Percentiles rank a stretch among this genome's conserved stretches.
These are phyloP conservation scores for Ganaspis brasiliensis DNA, from an alignment of 2,888 invertebrate genomes.

Conservation along the genomic window DNA sequence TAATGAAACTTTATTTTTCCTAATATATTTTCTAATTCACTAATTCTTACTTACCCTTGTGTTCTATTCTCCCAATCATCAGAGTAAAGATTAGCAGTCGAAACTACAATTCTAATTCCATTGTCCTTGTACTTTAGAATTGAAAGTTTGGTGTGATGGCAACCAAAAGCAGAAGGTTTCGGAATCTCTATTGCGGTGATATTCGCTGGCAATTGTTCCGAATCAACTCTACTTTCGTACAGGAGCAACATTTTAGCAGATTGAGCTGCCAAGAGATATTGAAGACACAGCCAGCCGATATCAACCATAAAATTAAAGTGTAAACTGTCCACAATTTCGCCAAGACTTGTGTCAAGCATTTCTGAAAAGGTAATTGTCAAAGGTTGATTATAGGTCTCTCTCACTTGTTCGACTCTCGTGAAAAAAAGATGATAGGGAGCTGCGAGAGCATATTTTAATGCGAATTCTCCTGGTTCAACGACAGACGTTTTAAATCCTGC, in stretches of 20 bases:
- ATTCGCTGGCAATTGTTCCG: constrained; percentile 63
- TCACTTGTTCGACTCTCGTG: constrained; percentile 86
- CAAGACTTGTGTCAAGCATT: constrained; percentile 89
- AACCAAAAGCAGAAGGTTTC: constrained; percentile 69
- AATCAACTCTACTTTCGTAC: constrained; percentile 65
- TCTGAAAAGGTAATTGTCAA: constrained; percentile 89
- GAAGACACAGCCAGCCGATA: constrained; percentile 92
- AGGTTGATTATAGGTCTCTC: constrained; percentile 84
- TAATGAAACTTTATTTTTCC: too few species aligned
- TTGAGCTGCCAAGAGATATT: constrained; percentile 90
- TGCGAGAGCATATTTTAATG: constrained; percentile 85
- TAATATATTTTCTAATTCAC: too few species aligned
- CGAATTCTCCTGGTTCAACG: constrained; percentile 84
- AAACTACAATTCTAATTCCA: constrained; percentile 92
- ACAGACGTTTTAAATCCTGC: constrained; percentile 82
- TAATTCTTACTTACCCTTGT: constrained; percentile 86
- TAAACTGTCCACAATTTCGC: constrained; percentile 87
- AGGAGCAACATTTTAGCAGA: constrained; percentile 81
- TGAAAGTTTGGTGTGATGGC: constrained; percentile 88
- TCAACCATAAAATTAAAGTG: constrained; percentile 98
- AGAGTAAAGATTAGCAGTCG: constrained; percentile 94
- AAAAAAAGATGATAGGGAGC: constrained; percentile 90
- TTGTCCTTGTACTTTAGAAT: constrained; percentile 91
- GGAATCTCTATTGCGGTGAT: constrained; percentile 68
- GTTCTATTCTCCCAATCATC: constrained; percentile 97